Percentiles rank a stretch among this genome's conserved stretches.
Conservation (phyloP, 2,888 invertebrate species). For the Drosophila kanekoi region DNA sequence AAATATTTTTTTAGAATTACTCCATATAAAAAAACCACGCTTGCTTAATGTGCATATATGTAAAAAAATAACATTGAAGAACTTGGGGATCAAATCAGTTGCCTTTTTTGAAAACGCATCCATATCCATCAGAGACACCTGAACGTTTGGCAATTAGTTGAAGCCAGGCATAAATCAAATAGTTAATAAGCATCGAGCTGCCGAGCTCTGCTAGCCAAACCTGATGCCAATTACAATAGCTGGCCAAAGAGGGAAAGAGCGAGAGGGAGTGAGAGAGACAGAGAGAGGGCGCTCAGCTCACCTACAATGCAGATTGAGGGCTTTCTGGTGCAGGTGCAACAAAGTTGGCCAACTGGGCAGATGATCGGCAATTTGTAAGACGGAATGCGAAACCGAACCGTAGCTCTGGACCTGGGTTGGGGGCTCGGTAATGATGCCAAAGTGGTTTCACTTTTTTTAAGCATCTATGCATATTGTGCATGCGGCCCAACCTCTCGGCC, state of each 20-base stretch:
- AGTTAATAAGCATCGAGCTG: conserved; percentile 60
- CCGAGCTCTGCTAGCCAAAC: conserved; percentile 9
- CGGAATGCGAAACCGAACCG: conserved; percentile 25
- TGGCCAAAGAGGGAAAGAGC: conserved; percentile 13
- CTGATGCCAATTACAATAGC: conserved; percentile 48
- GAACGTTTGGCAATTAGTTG: conserved; percentile 61
- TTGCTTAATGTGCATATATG: no score
- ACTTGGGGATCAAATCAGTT: conserved; percentile 18
- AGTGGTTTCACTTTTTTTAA: conserved; percentile 67
- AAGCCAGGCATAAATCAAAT: conserved; percentile 67
- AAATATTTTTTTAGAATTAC: no score
- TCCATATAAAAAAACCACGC: no score
- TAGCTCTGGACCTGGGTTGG: conserved; percentile 26
- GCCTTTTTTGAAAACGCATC: conserved; percentile 36
- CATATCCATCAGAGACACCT: conserved; percentile 33
- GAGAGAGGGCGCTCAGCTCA: conserved; percentile 40
- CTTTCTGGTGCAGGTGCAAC: conserved; percentile 67
- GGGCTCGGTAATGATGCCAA: conserved; percentile 60
- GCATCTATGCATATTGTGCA: conserved; percentile 50
- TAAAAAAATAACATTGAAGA: no score
- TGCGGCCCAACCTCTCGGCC: conserved; percentile 62
- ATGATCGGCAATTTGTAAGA: conserved; percentile 54
- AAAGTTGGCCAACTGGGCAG: conserved; percentile 58
- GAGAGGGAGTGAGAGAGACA: conserved; percentile 15
- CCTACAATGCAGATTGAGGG: conserved; percentile 60